These are phyloP conservation scores for Agonopterix arenella DNA, from an alignment of 2,888 invertebrate genomes.

Conservation along the genomic window DNA sequence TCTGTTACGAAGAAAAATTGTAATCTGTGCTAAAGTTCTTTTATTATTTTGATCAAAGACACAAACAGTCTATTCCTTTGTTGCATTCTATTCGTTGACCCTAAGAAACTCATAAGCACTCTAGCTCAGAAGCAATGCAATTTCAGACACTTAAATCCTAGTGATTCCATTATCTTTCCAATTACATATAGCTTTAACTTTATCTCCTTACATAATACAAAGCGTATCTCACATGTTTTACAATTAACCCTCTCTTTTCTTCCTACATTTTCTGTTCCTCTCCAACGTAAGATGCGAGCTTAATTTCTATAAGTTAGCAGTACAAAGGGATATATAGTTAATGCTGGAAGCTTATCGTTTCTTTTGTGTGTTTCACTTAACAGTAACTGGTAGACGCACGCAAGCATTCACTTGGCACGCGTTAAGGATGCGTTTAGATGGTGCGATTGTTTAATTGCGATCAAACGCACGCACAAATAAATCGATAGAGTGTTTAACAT, in stretches of 20 bases:
- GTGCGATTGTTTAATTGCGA: background rate
- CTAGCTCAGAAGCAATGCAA: no score
- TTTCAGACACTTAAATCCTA: no score
- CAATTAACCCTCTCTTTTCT: background rate
- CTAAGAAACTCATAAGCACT: no score
- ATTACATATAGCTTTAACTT: no score
- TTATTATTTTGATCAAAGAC: no score
- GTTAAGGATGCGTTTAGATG: constrained; percentile 11
- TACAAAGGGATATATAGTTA: constrained; percentile 29
- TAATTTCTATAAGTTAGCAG: constrained; percentile 44
- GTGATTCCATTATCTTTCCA: no score
- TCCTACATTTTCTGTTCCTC: background rate
- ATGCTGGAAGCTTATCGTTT: constrained; percentile 42
- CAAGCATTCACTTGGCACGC: constrained; percentile 23
- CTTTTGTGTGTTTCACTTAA: constrained; percentile 48
- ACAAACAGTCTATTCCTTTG: no score
- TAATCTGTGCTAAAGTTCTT: no score
- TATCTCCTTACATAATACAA: background rate
- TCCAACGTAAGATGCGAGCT: constrained; percentile 18
- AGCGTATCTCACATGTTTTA: background rate
- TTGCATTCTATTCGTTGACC: no score
- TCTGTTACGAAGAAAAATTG: no score
- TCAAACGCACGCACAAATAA: no score
- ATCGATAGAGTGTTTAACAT: no score
- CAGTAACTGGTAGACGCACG: constrained; percentile 37